These are phyloP conservation scores for Nomada lathburiana DNA, from an alignment of 2,888 invertebrate species.

Conservation along the genomic window DNA sequence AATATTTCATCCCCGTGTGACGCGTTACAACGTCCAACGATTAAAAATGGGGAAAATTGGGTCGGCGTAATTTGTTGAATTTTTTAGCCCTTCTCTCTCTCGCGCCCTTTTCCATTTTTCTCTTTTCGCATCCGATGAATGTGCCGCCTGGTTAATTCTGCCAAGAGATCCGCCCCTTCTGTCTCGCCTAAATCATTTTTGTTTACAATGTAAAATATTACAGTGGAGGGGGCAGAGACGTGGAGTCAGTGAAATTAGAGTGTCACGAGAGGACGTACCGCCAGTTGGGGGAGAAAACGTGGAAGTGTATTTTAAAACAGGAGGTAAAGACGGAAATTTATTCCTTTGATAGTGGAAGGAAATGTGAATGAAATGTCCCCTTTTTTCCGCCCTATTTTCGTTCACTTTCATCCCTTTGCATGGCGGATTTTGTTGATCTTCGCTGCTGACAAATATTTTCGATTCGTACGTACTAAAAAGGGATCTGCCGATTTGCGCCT, in stretches of 20 bases:
- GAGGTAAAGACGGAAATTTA: conserved; percentile 19
- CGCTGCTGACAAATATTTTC: conserved; percentile 70
- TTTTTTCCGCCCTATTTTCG: neutral
- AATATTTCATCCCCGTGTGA: conserved; percentile 51
- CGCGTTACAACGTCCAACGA: conserved; percentile 36
- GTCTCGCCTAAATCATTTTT: conserved; percentile 29
- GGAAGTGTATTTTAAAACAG: conserved; percentile 24
- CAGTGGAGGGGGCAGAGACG: neutral
- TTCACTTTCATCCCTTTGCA: conserved; percentile 3
- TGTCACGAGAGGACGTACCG: conserved; percentile 3
- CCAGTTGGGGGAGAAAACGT: conserved; percentile 4
- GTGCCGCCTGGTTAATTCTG: conserved; percentile 24
- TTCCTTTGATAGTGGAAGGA: neutral
- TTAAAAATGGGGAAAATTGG: conserved; percentile 45
- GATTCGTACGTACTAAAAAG: conserved; percentile 61
- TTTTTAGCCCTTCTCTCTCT: conserved; percentile 13
- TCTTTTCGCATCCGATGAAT: neutral
- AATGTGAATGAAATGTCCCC: conserved; percentile 36
- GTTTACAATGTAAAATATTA: conserved; percentile 30
- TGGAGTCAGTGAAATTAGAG: conserved; percentile 32
- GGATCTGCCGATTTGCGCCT: conserved; percentile 48
- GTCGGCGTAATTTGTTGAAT: conserved; percentile 50
- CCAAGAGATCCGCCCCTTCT: neutral
- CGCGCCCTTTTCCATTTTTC: no score
- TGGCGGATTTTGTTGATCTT: conserved; percentile 68